Conservation (phyloP, 2,888 invertebrate genomes). For the Catocala sponsa region DNA sequence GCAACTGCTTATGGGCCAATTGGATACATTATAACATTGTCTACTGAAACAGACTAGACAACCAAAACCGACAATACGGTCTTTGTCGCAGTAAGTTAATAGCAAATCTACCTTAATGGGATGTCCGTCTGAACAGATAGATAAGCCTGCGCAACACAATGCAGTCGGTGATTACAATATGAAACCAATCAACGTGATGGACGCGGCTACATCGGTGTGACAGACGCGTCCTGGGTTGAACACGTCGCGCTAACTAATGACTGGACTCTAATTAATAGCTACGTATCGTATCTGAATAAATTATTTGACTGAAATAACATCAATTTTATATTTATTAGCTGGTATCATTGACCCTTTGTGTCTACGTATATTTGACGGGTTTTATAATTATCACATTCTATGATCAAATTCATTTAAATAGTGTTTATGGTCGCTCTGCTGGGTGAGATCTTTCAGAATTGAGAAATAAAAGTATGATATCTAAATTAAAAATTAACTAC, state of each 20-base stretch:
- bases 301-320: slow-evolving; percentile 41
- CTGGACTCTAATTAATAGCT: slow-evolving; percentile 73
- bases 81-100: slow-evolving; percentile 51
- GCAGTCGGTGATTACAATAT: slow-evolving; percentile 72
- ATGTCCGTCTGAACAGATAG: slow-evolving; percentile 57
- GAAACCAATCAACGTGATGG: slow-evolving; percentile 79
- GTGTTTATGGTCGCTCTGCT: too few species aligned
- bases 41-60: slow-evolving; percentile 26
- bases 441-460: too few species aligned
- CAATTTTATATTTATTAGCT: slow-evolving; percentile 7
- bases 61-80: slow-evolving; percentile 44
- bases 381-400: too few species aligned
- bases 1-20: slow-evolving; percentile 41
- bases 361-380: background rate
- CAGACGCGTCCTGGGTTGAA: slow-evolving; percentile 63
- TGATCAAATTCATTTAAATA: too few species aligned
- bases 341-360: background rate
- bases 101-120: slow-evolving; percentile 61
- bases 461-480: too few species aligned
- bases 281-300: slow-evolving; percentile 62
- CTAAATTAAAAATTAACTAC: too few species aligned
- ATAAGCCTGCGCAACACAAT: slow-evolving; percentile 62
- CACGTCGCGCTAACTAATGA: slow-evolving; percentile 70
- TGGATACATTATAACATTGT: slow-evolving; percentile 41
- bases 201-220: slow-evolving; percentile 55